phyloP scores from a whole-genome alignment of 2,888 invertebrate genomes.

The Pollenia angustigena region DNA sequence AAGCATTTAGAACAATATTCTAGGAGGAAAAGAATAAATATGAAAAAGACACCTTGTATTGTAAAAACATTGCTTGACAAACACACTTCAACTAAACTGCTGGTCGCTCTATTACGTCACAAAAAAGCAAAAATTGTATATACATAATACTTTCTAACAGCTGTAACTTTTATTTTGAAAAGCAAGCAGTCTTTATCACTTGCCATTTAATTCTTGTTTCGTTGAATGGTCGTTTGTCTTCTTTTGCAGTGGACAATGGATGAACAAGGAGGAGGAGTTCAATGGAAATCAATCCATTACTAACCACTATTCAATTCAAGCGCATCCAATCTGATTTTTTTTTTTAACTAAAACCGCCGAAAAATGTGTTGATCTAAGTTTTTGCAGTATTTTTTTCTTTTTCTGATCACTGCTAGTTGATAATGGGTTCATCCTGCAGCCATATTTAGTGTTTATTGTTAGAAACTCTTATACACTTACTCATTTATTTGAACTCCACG shows the following conservation, averaged over 20 bases:
- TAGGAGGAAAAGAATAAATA: too few species aligned
- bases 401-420: conserved; percentile 74
- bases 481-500: conserved; percentile 40
- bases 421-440: conserved; percentile 76
- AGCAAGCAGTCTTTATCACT: conserved; percentile 53
- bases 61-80: too few species aligned
- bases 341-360: not conserved
- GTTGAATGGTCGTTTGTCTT: conserved; percentile 27
- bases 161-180: conserved; percentile 42
- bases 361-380: conserved; percentile 54
- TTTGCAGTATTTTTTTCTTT: conserved; percentile 42
- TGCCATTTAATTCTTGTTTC: conserved; percentile 31
- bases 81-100: too few species aligned
- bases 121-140: not conserved
- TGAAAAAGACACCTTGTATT: too few species aligned
- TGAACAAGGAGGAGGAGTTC: conserved; percentile 24
- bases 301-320: conserved; percentile 56
- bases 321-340: conserved; percentile 53
- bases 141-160: conserved; percentile 18
- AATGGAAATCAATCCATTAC: conserved; percentile 53
- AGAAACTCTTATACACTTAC: conserved; percentile 37
- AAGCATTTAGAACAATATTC: too few species aligned
- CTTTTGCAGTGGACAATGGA: conserved; percentile 41
- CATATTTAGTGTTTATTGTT: conserved; percentile 65
- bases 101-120: too few species aligned